These are phyloP conservation scores for Xiphias gladius DNA, from an alignment of 2,113 vertebrate genomes.

Conservation along the genomic window DNA sequence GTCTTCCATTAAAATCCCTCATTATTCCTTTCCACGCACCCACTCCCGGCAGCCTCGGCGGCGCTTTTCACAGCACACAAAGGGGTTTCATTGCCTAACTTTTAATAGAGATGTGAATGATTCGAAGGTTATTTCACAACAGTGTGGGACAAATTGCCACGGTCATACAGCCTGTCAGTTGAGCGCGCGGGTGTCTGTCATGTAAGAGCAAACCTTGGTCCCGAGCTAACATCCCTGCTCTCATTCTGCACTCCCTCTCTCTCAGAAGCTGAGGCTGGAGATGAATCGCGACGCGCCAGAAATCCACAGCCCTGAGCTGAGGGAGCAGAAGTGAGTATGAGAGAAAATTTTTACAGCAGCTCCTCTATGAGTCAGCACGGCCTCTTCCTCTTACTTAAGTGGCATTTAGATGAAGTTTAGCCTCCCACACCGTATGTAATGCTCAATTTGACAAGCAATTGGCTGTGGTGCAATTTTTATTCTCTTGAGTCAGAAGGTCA, in stretches of 20 bases:
- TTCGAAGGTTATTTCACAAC: constrained; percentile 18
- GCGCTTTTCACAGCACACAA: constrained; percentile 29
- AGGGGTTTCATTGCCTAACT: constrained; percentile 1
- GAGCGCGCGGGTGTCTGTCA: background rate
- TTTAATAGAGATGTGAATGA: constrained; percentile 9
- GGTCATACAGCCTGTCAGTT: background rate
- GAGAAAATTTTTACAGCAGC: background rate
- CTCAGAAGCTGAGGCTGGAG: constrained; percentile 89
- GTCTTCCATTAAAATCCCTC: constrained; percentile 13
- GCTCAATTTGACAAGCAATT: background rate
- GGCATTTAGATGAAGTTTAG: background rate
- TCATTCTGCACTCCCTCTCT: constrained; percentile 31
- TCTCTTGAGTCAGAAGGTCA: background rate
- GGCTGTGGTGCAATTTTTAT: background rate
- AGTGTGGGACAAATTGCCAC: background rate
- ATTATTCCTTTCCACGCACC: background rate
- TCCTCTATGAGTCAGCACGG: constrained; percentile 10
- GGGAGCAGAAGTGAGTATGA: constrained; percentile 86
- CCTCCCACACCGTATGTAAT: background rate
- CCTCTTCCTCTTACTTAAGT: background rate
- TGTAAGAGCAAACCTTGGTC: constrained; percentile 2
- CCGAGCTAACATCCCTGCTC: background rate
- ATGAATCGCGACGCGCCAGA: constrained; percentile 84
- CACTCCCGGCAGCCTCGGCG: background rate
- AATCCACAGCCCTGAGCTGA: constrained; percentile 82